phyloP scores from a whole-genome alignment of 2,888 invertebrate genomes.

The Drosophila phalerata region DNA sequence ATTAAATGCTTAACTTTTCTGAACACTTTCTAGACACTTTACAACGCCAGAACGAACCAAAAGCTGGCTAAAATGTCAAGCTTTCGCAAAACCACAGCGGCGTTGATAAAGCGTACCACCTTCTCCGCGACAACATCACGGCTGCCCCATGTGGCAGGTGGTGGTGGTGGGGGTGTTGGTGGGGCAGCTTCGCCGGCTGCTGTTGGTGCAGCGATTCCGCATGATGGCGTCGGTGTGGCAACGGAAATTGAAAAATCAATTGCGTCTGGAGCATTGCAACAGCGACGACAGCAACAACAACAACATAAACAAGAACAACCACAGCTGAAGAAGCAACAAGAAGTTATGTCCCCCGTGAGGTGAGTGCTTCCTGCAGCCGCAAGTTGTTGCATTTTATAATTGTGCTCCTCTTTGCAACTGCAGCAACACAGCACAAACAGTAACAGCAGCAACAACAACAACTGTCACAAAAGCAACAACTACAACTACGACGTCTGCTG shows the following conservation, averaged over 20 bases:
- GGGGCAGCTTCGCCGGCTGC: conserved; percentile 11
- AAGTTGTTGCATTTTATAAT: conserved; percentile 6
- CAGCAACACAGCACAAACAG: conserved; percentile 4
- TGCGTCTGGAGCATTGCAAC: conserved; percentile 63
- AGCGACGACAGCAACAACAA: conserved; percentile 45
- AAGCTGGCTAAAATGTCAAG: conserved; percentile 70
- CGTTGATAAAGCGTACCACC: conserved; percentile 79
- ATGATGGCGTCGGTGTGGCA: conserved; percentile 68
- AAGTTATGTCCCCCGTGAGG: conserved; percentile 21
- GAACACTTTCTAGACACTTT: conserved; percentile 14
- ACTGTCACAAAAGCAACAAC: conserved; percentile 16
- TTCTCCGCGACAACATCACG: conserved; percentile 73
- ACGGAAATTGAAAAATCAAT: conserved; percentile 80
- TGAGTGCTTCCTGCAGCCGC: conserved; percentile 13
- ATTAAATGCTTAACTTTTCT: conserved; percentile 16
- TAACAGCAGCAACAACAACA: background rate
- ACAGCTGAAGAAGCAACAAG: conserved; percentile 6
- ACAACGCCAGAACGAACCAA: conserved; percentile 7
- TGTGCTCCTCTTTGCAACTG: background rate
- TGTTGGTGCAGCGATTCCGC: conserved; percentile 32
- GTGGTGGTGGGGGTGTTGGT: background rate
- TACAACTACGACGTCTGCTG: conserved; percentile 31
- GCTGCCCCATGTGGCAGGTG: conserved; percentile 23
- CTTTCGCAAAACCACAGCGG: conserved; percentile 76
- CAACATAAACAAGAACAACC: conserved; percentile 17